These are phyloP conservation scores for Harpagoxenus sublaevis DNA, from an alignment of 2,888 invertebrate species.

Conservation along the genomic window DNA sequence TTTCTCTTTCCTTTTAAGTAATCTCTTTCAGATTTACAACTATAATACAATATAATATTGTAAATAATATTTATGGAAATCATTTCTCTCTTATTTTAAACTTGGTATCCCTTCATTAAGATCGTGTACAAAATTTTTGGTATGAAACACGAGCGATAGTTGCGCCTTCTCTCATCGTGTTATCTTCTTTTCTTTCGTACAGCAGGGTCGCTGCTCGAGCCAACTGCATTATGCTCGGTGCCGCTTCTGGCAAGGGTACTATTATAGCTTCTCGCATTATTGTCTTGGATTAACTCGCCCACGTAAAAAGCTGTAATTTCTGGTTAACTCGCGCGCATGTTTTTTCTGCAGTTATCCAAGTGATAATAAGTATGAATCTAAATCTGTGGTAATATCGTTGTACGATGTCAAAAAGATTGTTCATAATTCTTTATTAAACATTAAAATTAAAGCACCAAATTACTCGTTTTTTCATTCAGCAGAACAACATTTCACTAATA, in stretches of 20 bases:
- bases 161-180: not conserved
- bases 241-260: slow-evolving; percentile 32
- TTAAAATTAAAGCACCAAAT: not conserved
- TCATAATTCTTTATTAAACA: not conserved
- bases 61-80: not conserved
- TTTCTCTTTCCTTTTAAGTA: not conserved
- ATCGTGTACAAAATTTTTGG: not conserved
- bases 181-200: not conserved
- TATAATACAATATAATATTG: not conserved
- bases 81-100: not conserved
- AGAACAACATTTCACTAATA: not conserved
- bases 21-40: not conserved
- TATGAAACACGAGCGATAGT: not conserved
- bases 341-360: not conserved
- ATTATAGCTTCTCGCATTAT: slow-evolving; percentile 40
- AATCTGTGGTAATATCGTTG: slow-evolving; percentile 20
- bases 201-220: not conserved
- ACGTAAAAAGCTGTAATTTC: slow-evolving; percentile 45
- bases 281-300: slow-evolving; percentile 32
- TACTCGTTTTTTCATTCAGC: not conserved
- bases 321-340: slow-evolving; percentile 14
- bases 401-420: not conserved
- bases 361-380: slow-evolving; percentile 21
- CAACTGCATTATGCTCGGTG: not conserved
- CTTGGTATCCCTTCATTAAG: not conserved